Base-by-base conservation (phyloP, 2,888 invertebrate species). In the Ectemnius lituratus region DNA sequence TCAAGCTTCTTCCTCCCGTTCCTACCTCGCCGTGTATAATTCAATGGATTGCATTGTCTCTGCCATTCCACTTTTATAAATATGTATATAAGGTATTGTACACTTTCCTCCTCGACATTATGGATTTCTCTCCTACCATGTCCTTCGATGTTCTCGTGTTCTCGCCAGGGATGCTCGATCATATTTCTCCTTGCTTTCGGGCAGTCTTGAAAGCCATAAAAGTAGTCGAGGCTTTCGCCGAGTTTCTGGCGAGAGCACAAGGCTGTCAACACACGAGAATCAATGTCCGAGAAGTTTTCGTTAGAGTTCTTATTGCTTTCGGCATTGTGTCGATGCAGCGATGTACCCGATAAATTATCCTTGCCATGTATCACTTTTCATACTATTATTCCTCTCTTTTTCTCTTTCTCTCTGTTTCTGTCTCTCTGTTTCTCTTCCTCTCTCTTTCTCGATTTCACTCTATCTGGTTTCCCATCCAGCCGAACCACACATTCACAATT, bases 401-500 rank as follows among this genome's bases (percentile, higher is more conserved):
- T 46, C 45, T 60, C 59, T 61, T 61, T 37, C 49, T 66, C 58
- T 49, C 16, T 28, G 27, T 60, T 62, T 59, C 16, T 46, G 58
- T 23, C 49, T 37, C 28, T 66, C 58, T 62, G 2, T 57, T 28
- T 47, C 61, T 37, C 8, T 20, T 18, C 37, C 8, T 67, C 49
- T 37, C 1, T 20, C 27, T 52, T n/a, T 56, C 46, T 37, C 20
- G 1, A 28, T 61, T n/a, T 47, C 47, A 4, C 2, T 47, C 47
- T 47, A 14, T 47, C 13, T n/a, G 4, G 14, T 52, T 52, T 52
- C 14, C 52, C 52, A 14, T 14, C 37, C 61, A 18, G 45, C 46
- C 52, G 45, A 66, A 59, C 76, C 63, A 74, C 73, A 76, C 76
- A 67, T 68, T 69, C 76, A 76, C 78, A 49, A 37, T 63, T 71